Evolutionary conservation across 2,113 vertebrate genomes (phyloP).

Genomic region (Hepsetus odoe): DNA sequence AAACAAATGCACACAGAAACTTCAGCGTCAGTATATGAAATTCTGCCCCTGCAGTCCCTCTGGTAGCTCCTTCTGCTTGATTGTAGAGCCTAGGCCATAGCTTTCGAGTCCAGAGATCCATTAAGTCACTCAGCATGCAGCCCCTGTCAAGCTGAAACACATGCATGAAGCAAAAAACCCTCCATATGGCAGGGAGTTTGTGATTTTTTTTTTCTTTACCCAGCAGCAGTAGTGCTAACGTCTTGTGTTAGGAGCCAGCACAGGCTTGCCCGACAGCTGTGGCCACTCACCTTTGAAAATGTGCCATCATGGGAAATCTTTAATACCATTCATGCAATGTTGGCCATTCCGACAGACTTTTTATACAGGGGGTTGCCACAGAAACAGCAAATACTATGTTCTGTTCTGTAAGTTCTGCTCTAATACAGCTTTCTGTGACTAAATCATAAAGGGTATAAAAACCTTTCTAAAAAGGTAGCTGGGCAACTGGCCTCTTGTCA

Average conservation of each 20-base stretch:
- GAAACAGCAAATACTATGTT: background rate
- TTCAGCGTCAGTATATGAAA: conserved; percentile 54
- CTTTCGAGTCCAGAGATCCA: conserved; percentile 41
- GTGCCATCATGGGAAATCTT: conserved; percentile 58
- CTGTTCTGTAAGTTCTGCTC: background rate
- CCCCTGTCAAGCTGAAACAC: conserved; percentile 55
- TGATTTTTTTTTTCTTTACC: conserved; percentile 18
- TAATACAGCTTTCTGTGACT: background rate
- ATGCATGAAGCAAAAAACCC: conserved; percentile 44
- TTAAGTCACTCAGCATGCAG: conserved; percentile 53
- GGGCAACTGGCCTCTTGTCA: conserved; percentile 5
- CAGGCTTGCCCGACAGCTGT: conserved; percentile 52
- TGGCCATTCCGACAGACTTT: conserved; percentile 44
- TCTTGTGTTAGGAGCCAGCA: conserved; percentile 13
- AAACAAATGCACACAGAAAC: conserved; percentile 36
- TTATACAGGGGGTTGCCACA: conserved; percentile 33
- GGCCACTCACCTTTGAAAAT: conserved; percentile 45
- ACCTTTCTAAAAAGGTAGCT: background rate
- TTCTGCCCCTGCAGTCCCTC: conserved; percentile 29
- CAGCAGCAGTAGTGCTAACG: conserved; percentile 34
- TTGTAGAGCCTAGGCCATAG: conserved; percentile 27
- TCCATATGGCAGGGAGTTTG: conserved; percentile 49
- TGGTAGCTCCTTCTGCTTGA: conserved; percentile 36
- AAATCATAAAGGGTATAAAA: background rate
- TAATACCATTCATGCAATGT: conserved; percentile 56